Evolutionary conservation across 2,797 vertebrate genomes (phyloP).

Genomic region (Oryzias dopingdopingensis): DNA sequence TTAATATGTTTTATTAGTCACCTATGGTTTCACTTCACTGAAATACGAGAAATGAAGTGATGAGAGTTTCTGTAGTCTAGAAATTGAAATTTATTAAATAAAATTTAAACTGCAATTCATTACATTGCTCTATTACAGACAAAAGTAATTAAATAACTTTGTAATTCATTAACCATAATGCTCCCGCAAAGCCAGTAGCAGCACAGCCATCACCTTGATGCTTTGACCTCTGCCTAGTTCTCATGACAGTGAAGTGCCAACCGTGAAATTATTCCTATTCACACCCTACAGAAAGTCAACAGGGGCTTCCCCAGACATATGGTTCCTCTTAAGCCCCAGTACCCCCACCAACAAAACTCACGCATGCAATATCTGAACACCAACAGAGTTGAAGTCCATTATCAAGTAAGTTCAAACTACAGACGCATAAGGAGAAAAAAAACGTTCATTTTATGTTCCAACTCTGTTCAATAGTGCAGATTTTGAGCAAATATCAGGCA

Average conservation of each 20-base stretch:
- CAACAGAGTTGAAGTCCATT: slow-evolving; percentile 22
- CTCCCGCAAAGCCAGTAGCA: no score
- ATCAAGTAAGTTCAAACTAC: slow-evolving; percentile 4
- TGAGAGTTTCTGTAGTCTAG: no score
- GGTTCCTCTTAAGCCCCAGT: background rate
- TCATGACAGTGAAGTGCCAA: slow-evolving; percentile 3
- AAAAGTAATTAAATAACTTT: no score
- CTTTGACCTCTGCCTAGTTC: background rate
- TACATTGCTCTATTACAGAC: no score
- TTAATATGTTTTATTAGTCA: no score
- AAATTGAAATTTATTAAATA: no score
- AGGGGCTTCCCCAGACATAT: slow-evolving; percentile 19
- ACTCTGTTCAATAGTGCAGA: background rate
- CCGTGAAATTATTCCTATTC: slow-evolving; percentile 33
- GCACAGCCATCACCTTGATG: background rate
- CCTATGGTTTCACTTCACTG: no score
- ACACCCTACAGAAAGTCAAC: slow-evolving; percentile 4
- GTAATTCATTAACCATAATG: no score
- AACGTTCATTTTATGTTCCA: background rate
- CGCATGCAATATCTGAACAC: slow-evolving; percentile 31
- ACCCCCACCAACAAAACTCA: background rate
- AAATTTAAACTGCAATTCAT: no score
- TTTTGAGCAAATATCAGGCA: background rate
- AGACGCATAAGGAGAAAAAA: background rate
- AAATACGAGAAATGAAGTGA: no score